Conservation (phyloP, 2,113 vertebrate genomes). For the Myotis davidii region DNA sequence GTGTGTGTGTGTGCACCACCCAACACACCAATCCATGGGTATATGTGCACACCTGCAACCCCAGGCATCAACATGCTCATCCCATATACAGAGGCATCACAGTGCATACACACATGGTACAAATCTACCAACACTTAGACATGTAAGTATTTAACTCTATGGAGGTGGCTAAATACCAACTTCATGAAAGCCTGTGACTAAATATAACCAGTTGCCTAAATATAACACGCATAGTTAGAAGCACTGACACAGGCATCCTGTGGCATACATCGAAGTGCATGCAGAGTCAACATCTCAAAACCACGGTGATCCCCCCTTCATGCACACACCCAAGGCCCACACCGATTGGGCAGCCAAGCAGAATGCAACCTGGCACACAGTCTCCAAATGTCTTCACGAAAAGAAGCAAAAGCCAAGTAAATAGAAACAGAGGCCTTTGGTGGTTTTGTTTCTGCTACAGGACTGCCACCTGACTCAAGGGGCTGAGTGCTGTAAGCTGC, state of each 20-base stretch:
- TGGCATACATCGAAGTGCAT: background rate
- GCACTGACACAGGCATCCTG: background rate
- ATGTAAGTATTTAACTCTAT: background rate
- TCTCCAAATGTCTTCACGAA: background rate
- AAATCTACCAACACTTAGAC: background rate
- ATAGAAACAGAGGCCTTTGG: conserved; percentile 52
- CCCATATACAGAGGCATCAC: too few species aligned
- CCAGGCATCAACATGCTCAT: background rate
- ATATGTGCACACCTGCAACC: too few species aligned
- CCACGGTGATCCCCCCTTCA: fast-evolving
- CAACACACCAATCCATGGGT: too few species aligned
- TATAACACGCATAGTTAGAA: background rate
- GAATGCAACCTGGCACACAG: background rate
- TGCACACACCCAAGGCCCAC: background rate
- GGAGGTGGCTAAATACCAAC: background rate
- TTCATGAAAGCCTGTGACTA: background rate
- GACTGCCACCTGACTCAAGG: conserved; percentile 18
- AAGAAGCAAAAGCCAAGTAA: conserved; percentile 46
- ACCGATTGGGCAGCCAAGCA: background rate
- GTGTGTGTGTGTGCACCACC: background rate
- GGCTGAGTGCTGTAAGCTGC: background rate
- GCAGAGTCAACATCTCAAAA: background rate
- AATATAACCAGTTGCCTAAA: background rate
- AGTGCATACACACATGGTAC: too few species aligned
- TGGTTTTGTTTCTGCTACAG: background rate